These are phyloP conservation scores for Antheraea yamamai DNA, from an alignment of 2,888 invertebrate genomes.

Conservation along the genomic window DNA sequence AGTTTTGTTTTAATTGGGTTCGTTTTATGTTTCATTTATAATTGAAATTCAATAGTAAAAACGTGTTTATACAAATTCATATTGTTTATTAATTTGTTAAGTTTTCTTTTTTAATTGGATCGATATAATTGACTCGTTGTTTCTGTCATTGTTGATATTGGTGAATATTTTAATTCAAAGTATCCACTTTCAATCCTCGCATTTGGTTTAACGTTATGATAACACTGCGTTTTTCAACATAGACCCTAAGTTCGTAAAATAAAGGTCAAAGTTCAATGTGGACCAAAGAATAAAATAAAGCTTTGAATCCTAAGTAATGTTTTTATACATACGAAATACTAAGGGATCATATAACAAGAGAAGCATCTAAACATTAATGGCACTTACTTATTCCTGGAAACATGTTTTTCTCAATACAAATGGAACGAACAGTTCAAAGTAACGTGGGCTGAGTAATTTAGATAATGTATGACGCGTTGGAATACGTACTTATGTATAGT, in stretches of 20 bases:
- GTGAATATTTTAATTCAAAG: too few species aligned
- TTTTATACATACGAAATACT: background rate
- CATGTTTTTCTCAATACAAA: conserved; percentile 7
- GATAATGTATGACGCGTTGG: conserved; percentile 22
- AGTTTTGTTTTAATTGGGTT: conserved; percentile 13
- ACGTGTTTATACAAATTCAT: background rate
- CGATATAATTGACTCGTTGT: background rate
- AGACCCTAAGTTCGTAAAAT: too few species aligned
- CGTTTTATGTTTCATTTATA: conserved; percentile 5
- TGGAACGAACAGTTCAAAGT: conserved; percentile 9
- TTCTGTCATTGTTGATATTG: too few species aligned
- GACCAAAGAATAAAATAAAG: background rate
- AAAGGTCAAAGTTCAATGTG: background rate
- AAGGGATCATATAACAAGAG: background rate
- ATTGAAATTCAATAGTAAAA: background rate
- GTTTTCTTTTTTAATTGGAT: background rate
- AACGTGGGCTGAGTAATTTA: conserved; percentile 18
- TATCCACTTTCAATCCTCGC: too few species aligned
- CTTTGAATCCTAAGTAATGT: background rate
- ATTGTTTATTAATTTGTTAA: background rate
- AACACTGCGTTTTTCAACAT: too few species aligned
- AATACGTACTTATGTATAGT: conserved; percentile 2
- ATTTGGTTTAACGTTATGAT: too few species aligned
- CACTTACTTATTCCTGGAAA: background rate
- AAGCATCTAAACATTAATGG: background rate